phyloP scores from a whole-genome alignment of 2,797 vertebrate species.

The Lutjanus argentimaculatus region DNA sequence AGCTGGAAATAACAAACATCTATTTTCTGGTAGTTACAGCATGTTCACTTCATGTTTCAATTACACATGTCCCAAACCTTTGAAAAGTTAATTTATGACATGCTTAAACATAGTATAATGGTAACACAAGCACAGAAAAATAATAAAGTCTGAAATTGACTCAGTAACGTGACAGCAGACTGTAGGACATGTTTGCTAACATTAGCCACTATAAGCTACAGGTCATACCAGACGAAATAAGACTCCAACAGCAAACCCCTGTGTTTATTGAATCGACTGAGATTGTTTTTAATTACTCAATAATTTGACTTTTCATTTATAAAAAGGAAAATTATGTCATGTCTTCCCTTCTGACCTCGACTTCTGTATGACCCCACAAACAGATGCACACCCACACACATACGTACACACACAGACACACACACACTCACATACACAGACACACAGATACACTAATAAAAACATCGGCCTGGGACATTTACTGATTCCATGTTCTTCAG shows the following conservation, averaged over 20 bases:
- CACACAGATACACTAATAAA: conserved; percentile 5
- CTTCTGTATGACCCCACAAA: background rate
- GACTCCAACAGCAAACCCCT: background rate
- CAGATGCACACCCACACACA: too few relatives aligned
- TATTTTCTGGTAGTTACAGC: background rate
- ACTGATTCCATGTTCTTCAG: conserved; percentile 37
- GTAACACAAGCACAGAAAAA: background rate
- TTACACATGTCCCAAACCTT: background rate
- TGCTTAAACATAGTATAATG: background rate
- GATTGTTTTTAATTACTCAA: background rate
- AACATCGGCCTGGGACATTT: conserved; percentile 31
- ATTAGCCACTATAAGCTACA: background rate
- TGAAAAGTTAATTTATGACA: background rate
- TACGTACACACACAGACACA: background rate
- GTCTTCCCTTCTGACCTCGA: background rate
- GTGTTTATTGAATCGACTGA: background rate
- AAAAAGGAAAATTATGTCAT: too few relatives aligned
- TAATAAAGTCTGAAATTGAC: background rate
- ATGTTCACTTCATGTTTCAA: background rate
- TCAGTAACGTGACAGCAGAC: background rate
- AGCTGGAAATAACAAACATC: background rate
- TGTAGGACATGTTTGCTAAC: background rate
- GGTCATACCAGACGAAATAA: background rate
- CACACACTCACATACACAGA: background rate
- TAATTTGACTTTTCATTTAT: background rate